Evolutionary conservation across 2,888 invertebrate species (phyloP).

Genomic region (Penaeus monodon): DNA sequence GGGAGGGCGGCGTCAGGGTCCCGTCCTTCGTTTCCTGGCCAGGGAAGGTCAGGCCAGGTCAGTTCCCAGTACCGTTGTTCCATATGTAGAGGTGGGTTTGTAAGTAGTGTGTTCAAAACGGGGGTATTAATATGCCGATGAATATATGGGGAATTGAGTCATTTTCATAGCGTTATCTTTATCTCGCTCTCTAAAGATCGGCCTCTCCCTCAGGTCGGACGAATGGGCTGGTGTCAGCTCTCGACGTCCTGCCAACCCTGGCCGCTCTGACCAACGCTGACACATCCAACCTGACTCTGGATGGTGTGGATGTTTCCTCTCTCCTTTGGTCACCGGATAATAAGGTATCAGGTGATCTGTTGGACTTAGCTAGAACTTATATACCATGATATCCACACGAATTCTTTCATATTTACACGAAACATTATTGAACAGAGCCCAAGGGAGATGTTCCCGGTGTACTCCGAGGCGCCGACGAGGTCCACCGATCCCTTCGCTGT

Average conservation of each 20-base stretch:
- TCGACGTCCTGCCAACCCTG: constrained; percentile 66
- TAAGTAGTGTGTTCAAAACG: no score
- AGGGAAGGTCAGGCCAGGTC: constrained; percentile 53
- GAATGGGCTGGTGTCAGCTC: constrained; percentile 61
- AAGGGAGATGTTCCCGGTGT: constrained; percentile 49
- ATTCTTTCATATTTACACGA: no score
- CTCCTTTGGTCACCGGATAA: constrained; percentile 20
- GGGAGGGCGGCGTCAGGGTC: constrained; percentile 67
- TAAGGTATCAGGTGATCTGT: no score
- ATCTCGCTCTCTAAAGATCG: no score
- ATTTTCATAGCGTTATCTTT: not conserved
- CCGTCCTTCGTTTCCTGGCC: constrained; percentile 67
- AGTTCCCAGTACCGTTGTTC: not conserved
- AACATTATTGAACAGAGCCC: constrained; percentile 28
- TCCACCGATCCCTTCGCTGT: constrained; percentile 58
- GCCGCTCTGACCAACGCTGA: constrained; percentile 57
- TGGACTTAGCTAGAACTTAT: no score
- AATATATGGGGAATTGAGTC: not conserved
- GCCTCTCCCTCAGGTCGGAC: constrained; percentile 17
- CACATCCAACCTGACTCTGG: constrained; percentile 62
- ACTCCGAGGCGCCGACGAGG: constrained; percentile 43
- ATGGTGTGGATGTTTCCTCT: constrained; percentile 65
- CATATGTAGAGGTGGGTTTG: no score
- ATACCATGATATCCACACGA: no score
- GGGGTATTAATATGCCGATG: no score